These are phyloP conservation scores for Rapana venosa DNA, from an alignment of 2,888 invertebrate genomes.

Conservation along the genomic window DNA sequence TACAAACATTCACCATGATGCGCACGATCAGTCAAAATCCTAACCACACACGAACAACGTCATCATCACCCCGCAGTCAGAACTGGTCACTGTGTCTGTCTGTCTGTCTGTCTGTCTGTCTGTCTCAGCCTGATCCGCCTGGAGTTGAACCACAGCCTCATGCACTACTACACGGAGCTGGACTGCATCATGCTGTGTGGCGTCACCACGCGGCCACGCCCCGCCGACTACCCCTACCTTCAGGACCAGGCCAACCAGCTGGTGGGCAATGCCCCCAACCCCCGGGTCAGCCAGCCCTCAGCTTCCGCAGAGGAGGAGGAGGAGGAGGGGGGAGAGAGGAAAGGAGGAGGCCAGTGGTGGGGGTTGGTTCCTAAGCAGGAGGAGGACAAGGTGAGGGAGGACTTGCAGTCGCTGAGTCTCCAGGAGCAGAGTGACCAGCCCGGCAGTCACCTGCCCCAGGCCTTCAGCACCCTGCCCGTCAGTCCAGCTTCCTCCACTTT, in stretches of 20 bases:
- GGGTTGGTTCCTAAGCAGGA: not conserved
- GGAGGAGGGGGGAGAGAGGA: not conserved
- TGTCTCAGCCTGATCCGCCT: constrained; percentile 86
- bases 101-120: constrained; percentile 27
- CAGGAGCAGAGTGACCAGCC: not conserved
- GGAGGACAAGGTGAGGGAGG: not conserved
- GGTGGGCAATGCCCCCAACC: not conserved
- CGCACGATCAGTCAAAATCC: too few relatives aligned
- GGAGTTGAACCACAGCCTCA: constrained; percentile 89
- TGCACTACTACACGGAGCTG: constrained; percentile 91
- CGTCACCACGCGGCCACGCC: constrained; percentile 29
- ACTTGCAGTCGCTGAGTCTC: not conserved
- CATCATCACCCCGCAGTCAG: too few relatives aligned
- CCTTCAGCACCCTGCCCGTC: constrained; percentile 10
- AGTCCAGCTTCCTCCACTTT: not conserved
- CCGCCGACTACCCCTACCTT: not conserved
- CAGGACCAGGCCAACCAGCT: constrained; percentile 16
- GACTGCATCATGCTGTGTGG: constrained; percentile 91
- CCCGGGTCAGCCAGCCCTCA: too few relatives aligned
- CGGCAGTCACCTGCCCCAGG: not conserved
- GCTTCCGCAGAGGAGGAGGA: not conserved
- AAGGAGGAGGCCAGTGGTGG: not conserved
- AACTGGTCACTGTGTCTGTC: too few relatives aligned
- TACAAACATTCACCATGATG: too few relatives aligned
- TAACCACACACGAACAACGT: too few relatives aligned